Conservation (phyloP, 2,888 invertebrate species). For the Sinopyrophorus schimmeli region DNA sequence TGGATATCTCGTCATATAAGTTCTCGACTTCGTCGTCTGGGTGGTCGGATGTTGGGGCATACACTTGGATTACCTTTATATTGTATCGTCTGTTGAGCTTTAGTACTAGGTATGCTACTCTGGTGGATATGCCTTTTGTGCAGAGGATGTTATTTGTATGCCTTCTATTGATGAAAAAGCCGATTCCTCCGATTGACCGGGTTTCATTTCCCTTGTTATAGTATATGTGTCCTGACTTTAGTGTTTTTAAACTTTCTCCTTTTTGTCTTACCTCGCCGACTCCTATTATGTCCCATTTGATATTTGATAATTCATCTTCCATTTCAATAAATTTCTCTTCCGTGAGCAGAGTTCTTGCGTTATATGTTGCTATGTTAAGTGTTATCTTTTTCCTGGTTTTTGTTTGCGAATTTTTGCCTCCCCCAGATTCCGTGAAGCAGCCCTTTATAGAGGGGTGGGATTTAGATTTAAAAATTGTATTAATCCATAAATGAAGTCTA, state of each 20-base stretch:
- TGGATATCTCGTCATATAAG: slow-evolving; percentile 3
- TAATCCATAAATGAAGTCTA: no score
- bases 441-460: slow-evolving; percentile 3
- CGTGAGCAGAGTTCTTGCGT: slow-evolving; percentile 2
- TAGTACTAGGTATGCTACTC: slow-evolving; percentile 3
- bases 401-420: slow-evolving; percentile 2
- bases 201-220: slow-evolving; percentile 2
- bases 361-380: no score
- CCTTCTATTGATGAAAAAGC: no score
- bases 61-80: no score
- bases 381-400: background rate
- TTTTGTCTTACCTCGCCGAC: slow-evolving; percentile 1
- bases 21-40: slow-evolving; percentile 1
- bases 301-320: no score
- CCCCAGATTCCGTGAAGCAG: no score
- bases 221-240: background rate
- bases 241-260: no score
- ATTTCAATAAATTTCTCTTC: slow-evolving; percentile 1
- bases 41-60: slow-evolving; percentile 1
- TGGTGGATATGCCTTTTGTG: slow-evolving; percentile 2
- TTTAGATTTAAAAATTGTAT: background rate
- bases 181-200: background rate
- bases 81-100: slow-evolving; percentile 2
- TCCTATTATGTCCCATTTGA: no score
- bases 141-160: background rate